Percentiles rank a stretch among this genome's conserved stretches.
Conservation (phyloP, 2,113 vertebrate genomes). For the Neomonachus schauinslandi region DNA sequence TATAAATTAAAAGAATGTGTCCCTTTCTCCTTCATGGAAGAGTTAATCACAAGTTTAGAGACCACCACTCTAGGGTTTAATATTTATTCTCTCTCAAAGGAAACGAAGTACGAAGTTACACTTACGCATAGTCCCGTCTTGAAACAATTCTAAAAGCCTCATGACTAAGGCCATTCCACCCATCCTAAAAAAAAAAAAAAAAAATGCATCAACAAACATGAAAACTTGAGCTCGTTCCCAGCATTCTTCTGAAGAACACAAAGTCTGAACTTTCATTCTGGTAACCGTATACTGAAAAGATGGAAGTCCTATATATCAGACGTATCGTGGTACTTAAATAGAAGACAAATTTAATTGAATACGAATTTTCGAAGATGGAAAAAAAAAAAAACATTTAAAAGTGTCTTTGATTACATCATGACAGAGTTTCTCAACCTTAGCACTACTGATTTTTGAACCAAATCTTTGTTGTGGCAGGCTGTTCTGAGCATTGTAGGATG, state of each 20-base stretch:
- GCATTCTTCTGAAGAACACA: neutral
- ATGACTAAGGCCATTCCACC: conserved; percentile 91
- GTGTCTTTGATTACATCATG: neutral
- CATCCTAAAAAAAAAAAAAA: conserved; percentile 84
- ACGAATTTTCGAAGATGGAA: neutral
- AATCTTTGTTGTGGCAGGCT: neutral
- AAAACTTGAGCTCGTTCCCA: neutral
- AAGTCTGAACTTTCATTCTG: neutral
- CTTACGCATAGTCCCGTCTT: conserved; percentile 95
- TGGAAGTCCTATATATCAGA: neutral
- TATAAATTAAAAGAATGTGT: neutral
- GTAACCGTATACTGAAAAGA: neutral
- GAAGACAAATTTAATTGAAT: neutral
- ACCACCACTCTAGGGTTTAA: neutral
- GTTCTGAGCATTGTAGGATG: neutral
- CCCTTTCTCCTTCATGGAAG: neutral
- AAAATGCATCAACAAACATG: neutral
- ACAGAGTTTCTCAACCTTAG: neutral
- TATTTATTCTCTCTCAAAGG: neutral
- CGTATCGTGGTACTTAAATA: neutral
- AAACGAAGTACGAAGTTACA: conserved; percentile 67
- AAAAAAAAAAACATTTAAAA: neutral
- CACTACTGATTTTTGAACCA: neutral
- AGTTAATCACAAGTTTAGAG: neutral
- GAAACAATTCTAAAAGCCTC: conserved; percentile 88